phyloP scores from a whole-genome alignment of 92 coral and sea anemone genomes.

The Ricordea florida region DNA sequence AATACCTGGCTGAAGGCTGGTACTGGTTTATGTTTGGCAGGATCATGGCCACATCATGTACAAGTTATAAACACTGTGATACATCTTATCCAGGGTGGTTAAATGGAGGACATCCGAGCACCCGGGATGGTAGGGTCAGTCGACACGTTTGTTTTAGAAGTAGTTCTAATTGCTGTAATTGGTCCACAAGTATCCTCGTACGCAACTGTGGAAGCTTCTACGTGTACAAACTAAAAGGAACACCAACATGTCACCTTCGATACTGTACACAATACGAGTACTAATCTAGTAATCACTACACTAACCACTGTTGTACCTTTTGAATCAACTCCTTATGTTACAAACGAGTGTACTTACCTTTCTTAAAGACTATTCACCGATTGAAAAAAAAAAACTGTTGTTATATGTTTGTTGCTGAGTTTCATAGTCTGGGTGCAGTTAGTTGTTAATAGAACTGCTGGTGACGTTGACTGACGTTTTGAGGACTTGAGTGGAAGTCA shows the following conservation, averaged over 20 bases:
- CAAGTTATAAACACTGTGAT: conserved; percentile 17
- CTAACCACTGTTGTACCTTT: not conserved
- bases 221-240: conserved; percentile 69
- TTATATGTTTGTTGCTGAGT: too few relatives aligned
- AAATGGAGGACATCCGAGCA: conserved; percentile 60
- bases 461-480: too few relatives aligned
- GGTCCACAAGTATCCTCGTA: conserved; percentile 40
- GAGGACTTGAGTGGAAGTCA: too few relatives aligned
- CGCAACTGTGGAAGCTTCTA: conserved; percentile 79
- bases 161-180: conserved; percentile 45
- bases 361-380: too few relatives aligned
- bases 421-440: too few relatives aligned
- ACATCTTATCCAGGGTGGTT: conserved; percentile 64
- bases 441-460: too few relatives aligned
- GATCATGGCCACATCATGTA: conserved; percentile 4
- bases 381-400: too few relatives aligned
- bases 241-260: conserved; percentile 40
- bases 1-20: conserved; percentile 43
- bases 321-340: too few relatives aligned
- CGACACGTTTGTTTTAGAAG: conserved; percentile 71
- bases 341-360: too few relatives aligned
- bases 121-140: conserved; percentile 55
- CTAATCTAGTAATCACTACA: not conserved
- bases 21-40: conserved; percentile 39
- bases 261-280: conserved; percentile 54